These are phyloP conservation scores for Herminia tarsipennalis DNA, from an alignment of 2,888 invertebrate species.

Conservation along the genomic window DNA sequence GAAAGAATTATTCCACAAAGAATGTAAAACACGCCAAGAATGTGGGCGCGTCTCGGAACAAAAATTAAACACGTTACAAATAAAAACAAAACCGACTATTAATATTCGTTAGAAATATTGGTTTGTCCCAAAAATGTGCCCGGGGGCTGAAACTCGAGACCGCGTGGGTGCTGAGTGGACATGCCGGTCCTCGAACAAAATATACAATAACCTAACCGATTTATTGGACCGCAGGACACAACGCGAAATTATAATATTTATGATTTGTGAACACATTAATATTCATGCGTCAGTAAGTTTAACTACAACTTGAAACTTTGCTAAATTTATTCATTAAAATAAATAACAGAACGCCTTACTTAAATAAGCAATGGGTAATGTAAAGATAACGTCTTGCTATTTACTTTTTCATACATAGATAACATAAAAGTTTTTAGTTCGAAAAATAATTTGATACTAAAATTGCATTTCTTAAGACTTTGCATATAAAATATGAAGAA, in stretches of 20 bases:
- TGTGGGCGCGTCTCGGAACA: slow-evolving; percentile 67
- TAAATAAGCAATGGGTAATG: too few relatives aligned
- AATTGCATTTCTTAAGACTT: not conserved
- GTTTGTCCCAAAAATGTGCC: slow-evolving; percentile 84
- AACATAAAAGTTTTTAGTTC: too few relatives aligned
- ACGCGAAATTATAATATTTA: slow-evolving; percentile 67
- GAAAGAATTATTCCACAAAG: slow-evolving; percentile 41
- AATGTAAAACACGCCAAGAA: slow-evolving; percentile 64
- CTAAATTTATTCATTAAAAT: slow-evolving; percentile 7
- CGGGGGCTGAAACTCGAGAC: slow-evolving; percentile 79
- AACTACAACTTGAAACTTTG: slow-evolving; percentile 25
- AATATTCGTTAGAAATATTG: slow-evolving; percentile 85
- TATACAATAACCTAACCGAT: slow-evolving; percentile 48
- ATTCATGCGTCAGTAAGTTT: slow-evolving; percentile 41
- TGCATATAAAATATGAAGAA: slow-evolving; percentile 9
- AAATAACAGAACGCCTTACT: too few relatives aligned
- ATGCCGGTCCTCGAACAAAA: slow-evolving; percentile 32
- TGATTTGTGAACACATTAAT: slow-evolving; percentile 57
- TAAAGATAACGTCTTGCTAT: too few relatives aligned
- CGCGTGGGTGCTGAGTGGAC: slow-evolving; percentile 79
- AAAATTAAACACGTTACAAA: slow-evolving; percentile 67
- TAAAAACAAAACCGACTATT: slow-evolving; percentile 78
- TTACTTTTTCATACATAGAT: too few relatives aligned
- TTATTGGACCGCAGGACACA: slow-evolving; percentile 55
- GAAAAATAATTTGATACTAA: not conserved